Evolutionary conservation across 53 echinoderm and acorn worm genomes (phyloP).

Genomic region (Paracentrotus lividus): DNA sequence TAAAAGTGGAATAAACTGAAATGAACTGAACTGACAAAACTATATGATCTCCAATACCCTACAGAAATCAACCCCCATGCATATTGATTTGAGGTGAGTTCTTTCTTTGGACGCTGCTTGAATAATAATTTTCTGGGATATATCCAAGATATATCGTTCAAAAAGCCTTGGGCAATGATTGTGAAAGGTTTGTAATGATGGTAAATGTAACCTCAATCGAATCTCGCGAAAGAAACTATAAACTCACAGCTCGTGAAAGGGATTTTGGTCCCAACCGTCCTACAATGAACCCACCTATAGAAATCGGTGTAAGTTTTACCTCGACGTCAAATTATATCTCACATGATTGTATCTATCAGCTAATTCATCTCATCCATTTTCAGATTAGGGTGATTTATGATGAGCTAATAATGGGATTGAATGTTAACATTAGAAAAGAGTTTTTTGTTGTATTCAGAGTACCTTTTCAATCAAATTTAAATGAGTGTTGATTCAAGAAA

Average conservation of each 20-base stretch:
- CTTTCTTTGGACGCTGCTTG: background rate
- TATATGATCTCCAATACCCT: constrained; percentile 26
- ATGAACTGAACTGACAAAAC: background rate
- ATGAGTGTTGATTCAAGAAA: background rate
- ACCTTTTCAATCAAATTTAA: background rate
- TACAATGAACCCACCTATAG: background rate
- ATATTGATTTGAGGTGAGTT: background rate
- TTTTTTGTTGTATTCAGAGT: background rate
- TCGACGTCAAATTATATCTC: background rate
- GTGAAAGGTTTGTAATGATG: background rate
- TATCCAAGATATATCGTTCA: background rate
- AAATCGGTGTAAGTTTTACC: constrained; percentile 31
- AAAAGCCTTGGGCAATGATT: background rate
- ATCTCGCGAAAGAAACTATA: constrained; percentile 8
- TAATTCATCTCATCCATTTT: background rate
- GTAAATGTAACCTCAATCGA: background rate
- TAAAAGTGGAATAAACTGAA: constrained; percentile 1
- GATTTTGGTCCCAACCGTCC: background rate
- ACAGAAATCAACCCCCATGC: background rate
- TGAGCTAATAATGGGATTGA: background rate
- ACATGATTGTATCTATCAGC: background rate
- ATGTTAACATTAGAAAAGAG: background rate
- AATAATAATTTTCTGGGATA: background rate
- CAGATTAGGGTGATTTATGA: background rate
- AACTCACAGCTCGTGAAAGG: background rate